These are phyloP conservation scores for Sparus aurata DNA, from an alignment of 2,797 vertebrate genomes.

Conservation along the genomic window DNA sequence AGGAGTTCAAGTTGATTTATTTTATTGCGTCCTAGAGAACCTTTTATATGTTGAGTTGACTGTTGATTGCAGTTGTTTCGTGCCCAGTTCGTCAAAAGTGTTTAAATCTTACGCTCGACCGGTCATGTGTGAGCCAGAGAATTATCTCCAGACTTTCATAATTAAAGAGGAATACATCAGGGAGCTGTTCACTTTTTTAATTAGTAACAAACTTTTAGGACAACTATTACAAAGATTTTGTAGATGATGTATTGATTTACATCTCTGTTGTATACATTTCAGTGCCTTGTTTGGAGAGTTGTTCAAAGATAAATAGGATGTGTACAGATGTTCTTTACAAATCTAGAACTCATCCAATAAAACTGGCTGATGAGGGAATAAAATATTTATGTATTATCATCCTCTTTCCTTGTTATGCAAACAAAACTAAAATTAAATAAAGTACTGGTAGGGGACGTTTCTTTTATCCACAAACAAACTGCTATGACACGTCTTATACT, in stretches of 20 bases:
- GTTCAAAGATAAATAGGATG: not conserved
- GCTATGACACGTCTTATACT: not conserved
- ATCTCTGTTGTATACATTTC: not conserved
- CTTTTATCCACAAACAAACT: not conserved
- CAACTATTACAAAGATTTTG: not conserved
- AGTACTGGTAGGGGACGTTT: not conserved
- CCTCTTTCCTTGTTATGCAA: not conserved
- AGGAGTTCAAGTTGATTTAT: not conserved
- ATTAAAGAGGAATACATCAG: conserved; percentile 3
- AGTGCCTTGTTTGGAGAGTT: not conserved
- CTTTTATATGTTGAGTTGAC: not conserved
- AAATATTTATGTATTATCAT: not conserved
- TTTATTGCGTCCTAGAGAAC: not conserved
- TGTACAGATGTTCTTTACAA: not conserved
- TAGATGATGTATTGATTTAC: not conserved
- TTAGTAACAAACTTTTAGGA: not conserved
- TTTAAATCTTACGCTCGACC: not conserved
- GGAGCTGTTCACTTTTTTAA: not conserved
- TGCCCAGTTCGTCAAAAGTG: not conserved
- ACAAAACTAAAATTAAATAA: not conserved
- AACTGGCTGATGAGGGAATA: not conserved
- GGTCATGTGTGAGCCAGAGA: not conserved
- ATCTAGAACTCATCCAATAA: not conserved
- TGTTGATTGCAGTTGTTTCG: not conserved
- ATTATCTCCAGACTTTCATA: not conserved